Conservation (phyloP, 2,113 vertebrate genomes). For the Mugil cephalus region DNA sequence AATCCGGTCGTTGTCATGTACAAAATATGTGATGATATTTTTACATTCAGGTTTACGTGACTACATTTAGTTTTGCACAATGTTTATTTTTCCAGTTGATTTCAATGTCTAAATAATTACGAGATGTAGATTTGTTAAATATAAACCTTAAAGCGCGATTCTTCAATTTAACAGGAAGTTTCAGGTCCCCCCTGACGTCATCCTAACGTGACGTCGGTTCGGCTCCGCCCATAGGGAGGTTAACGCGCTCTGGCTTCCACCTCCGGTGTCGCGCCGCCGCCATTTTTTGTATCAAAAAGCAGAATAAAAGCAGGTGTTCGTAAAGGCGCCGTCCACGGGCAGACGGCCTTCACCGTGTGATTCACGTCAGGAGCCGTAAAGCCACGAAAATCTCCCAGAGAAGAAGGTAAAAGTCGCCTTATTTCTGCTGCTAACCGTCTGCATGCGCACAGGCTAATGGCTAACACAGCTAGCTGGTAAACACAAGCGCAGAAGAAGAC, state of each 20-base stretch:
- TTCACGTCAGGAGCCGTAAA: not conserved
- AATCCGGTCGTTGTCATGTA: no score
- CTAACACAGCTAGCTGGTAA: slow-evolving; percentile 38
- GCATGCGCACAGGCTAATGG: slow-evolving; percentile 50
- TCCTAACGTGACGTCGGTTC: slow-evolving; percentile 28
- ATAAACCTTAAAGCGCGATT: no score
- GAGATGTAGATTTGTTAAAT: no score
- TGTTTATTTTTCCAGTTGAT: no score
- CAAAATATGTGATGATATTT: no score
- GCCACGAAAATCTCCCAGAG: not conserved
- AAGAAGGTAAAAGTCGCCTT: slow-evolving; percentile 33
- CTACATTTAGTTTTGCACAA: no score
- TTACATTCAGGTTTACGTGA: no score
- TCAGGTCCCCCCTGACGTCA: no score
- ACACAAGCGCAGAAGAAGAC: not conserved
- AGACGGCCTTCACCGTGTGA: not conserved
- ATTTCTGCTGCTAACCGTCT: slow-evolving; percentile 17
- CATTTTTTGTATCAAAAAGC: slow-evolving; percentile 69
- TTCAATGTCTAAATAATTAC: no score
- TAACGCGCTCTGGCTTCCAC: slow-evolving; percentile 63
- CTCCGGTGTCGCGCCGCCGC: slow-evolving; percentile 77
- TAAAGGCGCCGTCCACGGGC: not conserved
- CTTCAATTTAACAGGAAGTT: no score
- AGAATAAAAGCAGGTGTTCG: slow-evolving; percentile 24
- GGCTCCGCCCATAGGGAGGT: slow-evolving; percentile 52